These are phyloP conservation scores for Lymantria dispar DNA, from an alignment of 2,888 invertebrate species.

Conservation along the genomic window DNA sequence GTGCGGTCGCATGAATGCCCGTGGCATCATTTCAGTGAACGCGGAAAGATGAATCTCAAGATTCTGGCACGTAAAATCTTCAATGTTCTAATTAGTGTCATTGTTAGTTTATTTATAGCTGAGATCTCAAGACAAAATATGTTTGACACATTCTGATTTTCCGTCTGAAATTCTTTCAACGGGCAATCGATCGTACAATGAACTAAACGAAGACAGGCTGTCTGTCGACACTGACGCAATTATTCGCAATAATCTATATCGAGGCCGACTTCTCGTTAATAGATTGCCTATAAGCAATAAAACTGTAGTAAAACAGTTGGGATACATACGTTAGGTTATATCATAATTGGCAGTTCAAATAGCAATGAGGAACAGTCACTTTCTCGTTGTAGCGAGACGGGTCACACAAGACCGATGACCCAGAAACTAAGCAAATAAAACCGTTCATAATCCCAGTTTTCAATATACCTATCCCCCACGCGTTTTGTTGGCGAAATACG, in stretches of 20 bases:
- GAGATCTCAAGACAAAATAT: constrained; percentile 21
- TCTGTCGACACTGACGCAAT: constrained; percentile 33
- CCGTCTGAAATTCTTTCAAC: constrained; percentile 55
- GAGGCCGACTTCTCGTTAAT: constrained; percentile 16
- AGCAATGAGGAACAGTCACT: constrained; percentile 27
- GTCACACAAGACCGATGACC: constrained; percentile 70
- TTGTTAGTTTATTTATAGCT: constrained; percentile 18
- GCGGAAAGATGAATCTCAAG: constrained; percentile 6
- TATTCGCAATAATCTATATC: constrained; percentile 1
- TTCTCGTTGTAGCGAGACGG: constrained; percentile 46
- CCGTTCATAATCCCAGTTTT: constrained; percentile 49
- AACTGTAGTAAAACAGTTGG: background rate
- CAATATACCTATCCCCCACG: constrained; percentile 45
- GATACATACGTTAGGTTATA: background rate
- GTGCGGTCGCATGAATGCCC: constrained; percentile 3
- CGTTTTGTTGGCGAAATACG: constrained; percentile 36
- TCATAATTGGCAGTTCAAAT: constrained; percentile 1
- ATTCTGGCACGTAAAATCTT: constrained; percentile 8
- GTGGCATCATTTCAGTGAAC: constrained; percentile 7
- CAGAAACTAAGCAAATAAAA: constrained; percentile 55
- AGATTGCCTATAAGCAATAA: constrained; percentile 10
- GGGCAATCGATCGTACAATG: constrained; percentile 53
- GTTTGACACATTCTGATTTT: constrained; percentile 53
- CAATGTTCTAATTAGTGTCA: constrained; percentile 9
- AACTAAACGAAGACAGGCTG: constrained; percentile 54